Base-by-base conservation (phyloP, 2,113 vertebrate genomes). In the Mormyrus iriodes region DNA sequence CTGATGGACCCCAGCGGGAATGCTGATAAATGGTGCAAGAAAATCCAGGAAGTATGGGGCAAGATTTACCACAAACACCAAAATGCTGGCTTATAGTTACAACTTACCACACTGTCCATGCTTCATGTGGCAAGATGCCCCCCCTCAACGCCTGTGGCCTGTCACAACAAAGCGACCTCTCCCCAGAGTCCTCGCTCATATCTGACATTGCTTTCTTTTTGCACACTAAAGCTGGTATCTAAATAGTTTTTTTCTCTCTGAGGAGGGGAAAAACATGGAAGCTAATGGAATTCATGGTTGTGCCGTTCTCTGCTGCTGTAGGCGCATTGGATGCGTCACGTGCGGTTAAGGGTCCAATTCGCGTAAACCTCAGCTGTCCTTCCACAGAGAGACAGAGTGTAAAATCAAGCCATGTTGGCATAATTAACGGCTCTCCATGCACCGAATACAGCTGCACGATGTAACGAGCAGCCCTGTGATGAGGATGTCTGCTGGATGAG, bases 1-100 rank as follows among this genome's bases (percentile, higher is more conserved):
- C 96, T 99, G 96, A 99, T 99, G 98, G 98, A 99, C 96, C 98
- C 98, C 2, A 99, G 97, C n/a, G 98, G 98, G 91, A 99, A 99
- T 52, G 98, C 98, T 91, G 98, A 99, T 94, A 99, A 97, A 92
- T 99, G 98, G 98, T 99, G 98, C 95, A 97, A 97, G 96, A 99
- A 99, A 96, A 99, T 99, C 92, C 98, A 99, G 90, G 98, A 99
- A 95, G 98, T 99, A 91, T 99, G 98, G 98, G 96, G 98, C 95
- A 97, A 97, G 95, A 97, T 97, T 94, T 99, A 99, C 96, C 98
- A 98, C 95, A 97, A 95, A 93, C 96, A 97, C 94, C 97, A 97
- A 90, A 98, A 97, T 46, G 95, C 97, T 86, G 96, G 97, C 86
- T 96, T 97, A 95, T 98, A 99, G 97, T 21, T 24, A 9, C 86